Evolutionary conservation across 2,888 invertebrate genomes (phyloP), one percentile per base, ranked within the genome.

Genomic region (Hyposoter dolosus): DNA sequence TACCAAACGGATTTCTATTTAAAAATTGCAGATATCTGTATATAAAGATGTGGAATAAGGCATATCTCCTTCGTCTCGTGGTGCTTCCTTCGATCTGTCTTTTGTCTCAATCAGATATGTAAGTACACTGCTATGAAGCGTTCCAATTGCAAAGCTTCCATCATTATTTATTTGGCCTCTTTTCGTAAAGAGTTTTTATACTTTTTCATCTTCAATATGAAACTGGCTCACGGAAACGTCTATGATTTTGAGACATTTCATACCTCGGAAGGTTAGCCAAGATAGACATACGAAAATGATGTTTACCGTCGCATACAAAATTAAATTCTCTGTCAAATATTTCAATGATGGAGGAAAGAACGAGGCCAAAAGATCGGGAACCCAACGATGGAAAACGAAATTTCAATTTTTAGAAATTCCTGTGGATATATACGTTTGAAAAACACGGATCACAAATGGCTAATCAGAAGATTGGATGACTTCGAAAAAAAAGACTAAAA

Each of bases 101-200:
- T 35, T 83, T 50, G 60, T 66, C 72, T 60, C 69, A 68, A 80
- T 80, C 76, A 83, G 75, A 86, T 77, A 80, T 83, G 80, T 77
- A 76, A 83, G 40, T 43, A 74, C 76, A 72, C 76, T 82, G 23
- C 76, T 82, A n/a, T n/a, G 10, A 7, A n/a, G 3, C 56, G n/a
- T 32, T 40, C 60, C 71, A 17, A 80, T 66, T 68, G 66, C 72
- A 43, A 76, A 76, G 66, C 79, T 74, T 77, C 40, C 66, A 80
- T 74, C 68, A 66, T 83, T 86, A 86, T 86, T 83, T 80, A 82
- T 68, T 83, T 77, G 80, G 83, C 80, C 80, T 68, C 50, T 12
- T 86, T 80, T 68, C 28, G 28, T 32, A 23, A 19, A 43, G 15
- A 75, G 56, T 12, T 12, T 23, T 56, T 40, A 9, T 40, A 28